Base-by-base conservation (phyloP, 2,888 invertebrate species). In the Eilema sororculum region DNA sequence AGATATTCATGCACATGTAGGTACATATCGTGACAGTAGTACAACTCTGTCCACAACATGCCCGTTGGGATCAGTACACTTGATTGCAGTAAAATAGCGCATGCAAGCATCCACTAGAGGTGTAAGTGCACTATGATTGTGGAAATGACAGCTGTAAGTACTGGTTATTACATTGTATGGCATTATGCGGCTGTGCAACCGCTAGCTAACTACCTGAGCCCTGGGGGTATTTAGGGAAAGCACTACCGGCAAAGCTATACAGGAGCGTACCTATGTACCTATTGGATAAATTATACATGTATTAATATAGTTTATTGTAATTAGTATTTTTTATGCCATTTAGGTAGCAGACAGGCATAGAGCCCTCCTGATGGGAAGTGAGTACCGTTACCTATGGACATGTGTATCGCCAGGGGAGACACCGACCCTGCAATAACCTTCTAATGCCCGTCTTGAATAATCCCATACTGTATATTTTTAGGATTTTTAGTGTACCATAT, bases 81-180 rank as follows among this genome's bases (percentile, higher is more conserved):
- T 22, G 22, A 33, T 65, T 65, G 28, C 65, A n/a, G 33, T 33
- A 20, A 57, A 63, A 63, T 25, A 46, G 24, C 33, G 22, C 24
- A 52, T 28, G 33, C 24, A 22, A 30, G 52, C 4, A n/a, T 24
- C 22, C 33, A n/a, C n/a, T 62, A 3, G 20, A 33, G 24, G 6
- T 41, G 16, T 20, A 25, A 52, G 9, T 33, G 41, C 24, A 10
- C 65, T n/a, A 52, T 46, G 61, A 67, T 74, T 57, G 58, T 68
- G 68, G 67, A 28, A 60, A 46, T 67, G 67, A 46, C 41, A 13
- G 41, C 25, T 16, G 3, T n/a, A 9, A 22, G 37, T 28, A 41
- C 22, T 59, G 6, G 25, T 46, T 28, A 67, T 13, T 60, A 28
- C 28, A 28, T 59, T 60, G 28, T 46, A 59, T 59, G 46, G 28